A percentile compares a stretch with the other conserved stretches of the same genome.
These are phyloP conservation scores for Cyanistes caeruleus DNA, from an alignment of 2,113 vertebrate genomes.

Conservation along the genomic window DNA sequence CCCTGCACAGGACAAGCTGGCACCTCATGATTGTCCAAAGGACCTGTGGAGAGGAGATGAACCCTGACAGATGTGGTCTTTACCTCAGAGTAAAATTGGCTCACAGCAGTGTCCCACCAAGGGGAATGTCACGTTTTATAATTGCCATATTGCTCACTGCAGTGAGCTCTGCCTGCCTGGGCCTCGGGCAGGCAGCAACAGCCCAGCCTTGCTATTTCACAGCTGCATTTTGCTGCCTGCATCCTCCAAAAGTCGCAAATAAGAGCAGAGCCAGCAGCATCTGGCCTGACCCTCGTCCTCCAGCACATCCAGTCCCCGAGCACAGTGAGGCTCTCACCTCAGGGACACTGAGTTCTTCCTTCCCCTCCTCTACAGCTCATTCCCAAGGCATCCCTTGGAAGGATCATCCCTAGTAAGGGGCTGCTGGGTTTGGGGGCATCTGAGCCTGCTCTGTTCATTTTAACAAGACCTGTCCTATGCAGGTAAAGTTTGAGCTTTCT, in stretches of 20 bases:
- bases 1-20: not conserved
- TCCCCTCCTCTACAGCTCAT: not conserved
- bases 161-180: conserved; percentile 9
- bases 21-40: not conserved
- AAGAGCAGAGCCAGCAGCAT: conserved; percentile 17
- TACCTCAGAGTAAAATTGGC: conserved; percentile 29
- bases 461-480: not conserved
- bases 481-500: not conserved
- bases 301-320: fast-evolving
- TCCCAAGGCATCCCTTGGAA: not conserved
- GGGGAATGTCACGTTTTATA: conserved; percentile 47
- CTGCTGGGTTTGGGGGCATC: not conserved
- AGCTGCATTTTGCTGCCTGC: not conserved
- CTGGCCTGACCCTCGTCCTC: not conserved
- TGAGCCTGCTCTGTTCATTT: not conserved
- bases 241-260: conserved; percentile 13
- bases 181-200: not conserved
- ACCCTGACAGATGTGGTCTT: conserved; percentile 50
- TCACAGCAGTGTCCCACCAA: conserved; percentile 24
- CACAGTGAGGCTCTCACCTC: not conserved
- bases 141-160: not conserved
- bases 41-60: not conserved
- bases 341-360: not conserved
- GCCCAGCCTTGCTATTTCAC: not conserved
- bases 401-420: not conserved